These are phyloP conservation scores for Dreissena polymorpha DNA, from an alignment of 1,140 invertebrate genomes.

Conservation along the genomic window DNA sequence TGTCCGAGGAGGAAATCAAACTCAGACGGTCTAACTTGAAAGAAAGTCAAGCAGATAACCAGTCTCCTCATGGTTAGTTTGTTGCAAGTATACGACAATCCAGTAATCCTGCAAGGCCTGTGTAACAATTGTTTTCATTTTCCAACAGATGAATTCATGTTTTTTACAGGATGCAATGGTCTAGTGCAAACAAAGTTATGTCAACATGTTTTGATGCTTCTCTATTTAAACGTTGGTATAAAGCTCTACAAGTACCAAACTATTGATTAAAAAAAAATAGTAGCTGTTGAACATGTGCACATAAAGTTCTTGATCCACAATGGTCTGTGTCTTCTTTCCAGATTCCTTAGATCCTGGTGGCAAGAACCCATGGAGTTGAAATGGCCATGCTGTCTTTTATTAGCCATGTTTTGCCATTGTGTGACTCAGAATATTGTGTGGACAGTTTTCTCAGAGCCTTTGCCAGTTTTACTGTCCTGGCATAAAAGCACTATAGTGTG, in stretches of 20 bases:
- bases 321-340: conserved; percentile 27
- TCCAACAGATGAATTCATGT: neutral
- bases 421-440: no score
- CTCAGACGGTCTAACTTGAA: conserved; percentile 73
- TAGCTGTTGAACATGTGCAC: no score
- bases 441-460: no score
- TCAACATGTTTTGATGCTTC: no score
- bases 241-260: no score
- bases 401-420: no score
- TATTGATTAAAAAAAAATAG: no score
- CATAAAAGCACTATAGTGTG: no score
- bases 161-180: neutral
- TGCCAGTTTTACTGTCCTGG: no score
- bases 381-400: no score
- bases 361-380: conserved; percentile 61
- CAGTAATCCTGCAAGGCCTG: neutral
- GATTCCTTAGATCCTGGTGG: conserved; percentile 63
- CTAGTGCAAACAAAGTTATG: neutral
- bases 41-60: conserved; percentile 55
- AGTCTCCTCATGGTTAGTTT: conserved; percentile 63
- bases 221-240: no score
- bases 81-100: neutral
- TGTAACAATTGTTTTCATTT: neutral
- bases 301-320: no score
- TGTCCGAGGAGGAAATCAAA: conserved; percentile 77